Evolutionary conservation across 2,888 invertebrate genomes (phyloP).

Genomic region (Amiota communis): DNA sequence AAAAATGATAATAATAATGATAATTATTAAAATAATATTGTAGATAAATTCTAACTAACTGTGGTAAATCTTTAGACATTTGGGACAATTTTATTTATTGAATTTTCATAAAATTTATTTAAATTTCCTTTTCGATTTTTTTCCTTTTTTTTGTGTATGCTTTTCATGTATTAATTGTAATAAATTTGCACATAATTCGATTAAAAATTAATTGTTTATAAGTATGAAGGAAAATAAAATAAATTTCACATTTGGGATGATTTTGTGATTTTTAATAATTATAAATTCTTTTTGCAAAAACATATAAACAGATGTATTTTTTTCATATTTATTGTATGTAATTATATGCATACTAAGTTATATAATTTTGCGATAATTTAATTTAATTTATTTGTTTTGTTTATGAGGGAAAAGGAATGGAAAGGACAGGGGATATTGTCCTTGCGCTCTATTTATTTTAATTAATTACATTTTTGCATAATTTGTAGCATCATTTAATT

Average conservation of each 20-base stretch:
- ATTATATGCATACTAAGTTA: background rate
- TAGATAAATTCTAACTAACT: no score
- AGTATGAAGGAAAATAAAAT: background rate
- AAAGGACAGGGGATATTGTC: slow-evolving; percentile 27
- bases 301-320: no score
- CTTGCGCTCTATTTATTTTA: slow-evolving; percentile 26
- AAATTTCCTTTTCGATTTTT: background rate
- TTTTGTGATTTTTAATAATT: background rate
- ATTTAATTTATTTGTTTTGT: slow-evolving; percentile 63
- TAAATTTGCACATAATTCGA: background rate
- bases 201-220: no score
- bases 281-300: background rate
- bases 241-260: slow-evolving; percentile 16
- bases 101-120: no score
- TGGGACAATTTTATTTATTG: no score
- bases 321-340: no score
- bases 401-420: slow-evolving; percentile 46
- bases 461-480: slow-evolving; percentile 29
- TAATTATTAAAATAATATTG: no score
- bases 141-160: background rate
- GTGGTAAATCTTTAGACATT: no score
- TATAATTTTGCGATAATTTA: slow-evolving; percentile 42
- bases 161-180: background rate
- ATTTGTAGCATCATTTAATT: slow-evolving; percentile 48
- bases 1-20: no score